Evolutionary conservation across 2,113 vertebrate genomes (phyloP).

Genomic region (Saimiri boliviensis): DNA sequence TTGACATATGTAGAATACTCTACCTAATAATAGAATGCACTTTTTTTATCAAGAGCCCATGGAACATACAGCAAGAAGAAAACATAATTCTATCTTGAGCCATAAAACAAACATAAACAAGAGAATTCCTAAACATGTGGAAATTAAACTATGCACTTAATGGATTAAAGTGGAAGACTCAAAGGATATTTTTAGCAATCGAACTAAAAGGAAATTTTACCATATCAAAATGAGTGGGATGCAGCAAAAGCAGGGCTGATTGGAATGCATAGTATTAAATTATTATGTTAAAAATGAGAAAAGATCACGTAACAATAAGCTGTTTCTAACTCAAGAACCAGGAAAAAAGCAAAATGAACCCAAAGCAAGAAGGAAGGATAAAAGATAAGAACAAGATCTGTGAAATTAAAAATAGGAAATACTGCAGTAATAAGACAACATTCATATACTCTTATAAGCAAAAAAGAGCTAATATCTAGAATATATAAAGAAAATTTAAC

Average conservation of each 20-base stretch:
- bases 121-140: background rate
- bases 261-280: background rate
- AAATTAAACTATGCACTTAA: background rate
- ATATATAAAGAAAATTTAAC: background rate
- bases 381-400: no score
- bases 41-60: background rate
- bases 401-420: background rate
- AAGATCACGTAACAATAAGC: background rate
- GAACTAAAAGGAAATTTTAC: background rate
- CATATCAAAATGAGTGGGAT: background rate
- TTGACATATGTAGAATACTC: background rate
- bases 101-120: background rate
- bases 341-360: background rate
- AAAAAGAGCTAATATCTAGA: background rate
- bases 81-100: background rate
- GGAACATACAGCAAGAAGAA: background rate
- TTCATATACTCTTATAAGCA: background rate
- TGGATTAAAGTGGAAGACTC: background rate
- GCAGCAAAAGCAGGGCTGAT: background rate
- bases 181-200: background rate
- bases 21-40: background rate
- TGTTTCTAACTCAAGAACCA: background rate
- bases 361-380: background rate
- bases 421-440: background rate
- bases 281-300: background rate